These are phyloP conservation scores for Bettongia penicillata DNA, from an alignment of 2,113 vertebrate genomes.

Conservation along the genomic window DNA sequence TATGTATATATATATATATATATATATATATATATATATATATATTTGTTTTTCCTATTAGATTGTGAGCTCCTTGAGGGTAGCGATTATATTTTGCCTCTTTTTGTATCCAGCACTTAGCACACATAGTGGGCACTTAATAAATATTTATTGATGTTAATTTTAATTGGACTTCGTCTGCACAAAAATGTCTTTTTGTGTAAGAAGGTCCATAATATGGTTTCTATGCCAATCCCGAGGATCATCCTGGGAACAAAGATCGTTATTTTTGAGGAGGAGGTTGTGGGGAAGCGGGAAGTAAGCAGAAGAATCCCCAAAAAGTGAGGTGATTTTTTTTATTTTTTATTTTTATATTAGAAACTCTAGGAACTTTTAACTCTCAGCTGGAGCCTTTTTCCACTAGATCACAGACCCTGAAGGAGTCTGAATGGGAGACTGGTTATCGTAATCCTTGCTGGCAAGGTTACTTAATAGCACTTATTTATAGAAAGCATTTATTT, in stretches of 20 bases:
- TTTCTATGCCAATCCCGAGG: neutral
- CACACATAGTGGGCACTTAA: neutral
- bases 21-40: too few relatives aligned
- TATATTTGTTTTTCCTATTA: neutral
- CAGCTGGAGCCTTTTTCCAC: neutral
- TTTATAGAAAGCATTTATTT: slow-evolving; percentile 1
- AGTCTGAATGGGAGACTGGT: neutral
- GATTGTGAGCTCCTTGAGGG: neutral
- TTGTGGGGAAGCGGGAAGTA: neutral
- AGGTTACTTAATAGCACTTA: neutral
- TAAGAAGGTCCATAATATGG: neutral
- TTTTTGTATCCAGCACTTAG: neutral
- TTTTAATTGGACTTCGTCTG: neutral
- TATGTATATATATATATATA: too few relatives aligned
- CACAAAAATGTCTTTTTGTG: neutral
- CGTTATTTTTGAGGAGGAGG: neutral
- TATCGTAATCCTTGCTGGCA: neutral
- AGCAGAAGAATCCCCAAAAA: neutral
- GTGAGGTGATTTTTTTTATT: neutral
- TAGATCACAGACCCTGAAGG: neutral
- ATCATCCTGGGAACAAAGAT: neutral
- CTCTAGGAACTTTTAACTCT: neutral
- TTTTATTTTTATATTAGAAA: neutral
- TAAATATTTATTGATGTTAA: neutral
- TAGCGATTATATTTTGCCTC: neutral